These are phyloP conservation scores for Silurus lanzhouensis DNA, from an alignment of 2,797 vertebrate genomes.

Conservation along the genomic window DNA sequence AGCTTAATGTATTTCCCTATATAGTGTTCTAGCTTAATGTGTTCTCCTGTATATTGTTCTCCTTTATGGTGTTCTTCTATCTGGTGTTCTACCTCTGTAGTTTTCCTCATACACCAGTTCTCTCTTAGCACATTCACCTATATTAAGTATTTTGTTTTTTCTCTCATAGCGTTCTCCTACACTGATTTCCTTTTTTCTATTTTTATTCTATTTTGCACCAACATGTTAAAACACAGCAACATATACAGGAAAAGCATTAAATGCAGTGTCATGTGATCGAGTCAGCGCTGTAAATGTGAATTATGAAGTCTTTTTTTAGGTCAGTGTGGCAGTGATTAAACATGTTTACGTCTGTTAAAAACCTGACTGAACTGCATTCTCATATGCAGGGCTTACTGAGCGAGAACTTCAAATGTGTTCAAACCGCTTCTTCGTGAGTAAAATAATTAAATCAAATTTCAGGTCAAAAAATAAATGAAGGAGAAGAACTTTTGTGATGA, in stretches of 20 bases:
- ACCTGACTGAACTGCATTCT: neutral
- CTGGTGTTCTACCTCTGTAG: neutral
- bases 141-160: neutral
- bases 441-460: neutral
- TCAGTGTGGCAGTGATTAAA: neutral
- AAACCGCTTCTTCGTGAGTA: neutral
- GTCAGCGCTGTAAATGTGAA: neutral
- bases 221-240: neutral
- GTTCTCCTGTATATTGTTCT: too few species aligned
- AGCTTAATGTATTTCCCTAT: too few species aligned
- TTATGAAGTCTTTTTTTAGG: neutral
- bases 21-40: too few species aligned
- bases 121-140: too few species aligned
- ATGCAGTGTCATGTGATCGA: neutral
- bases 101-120: too few species aligned
- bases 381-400: neutral
- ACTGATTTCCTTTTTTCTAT: neutral
- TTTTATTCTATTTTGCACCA: neutral
- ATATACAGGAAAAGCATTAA: neutral
- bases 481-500: neutral
- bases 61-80: neutral
- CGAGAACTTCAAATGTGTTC: too few species aligned
- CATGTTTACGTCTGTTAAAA: neutral
- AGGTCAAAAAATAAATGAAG: neutral
- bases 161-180: neutral